Evolutionary conservation across 2,113 vertebrate species (phyloP).

Genomic region (Eptesicus fuscus): DNA sequence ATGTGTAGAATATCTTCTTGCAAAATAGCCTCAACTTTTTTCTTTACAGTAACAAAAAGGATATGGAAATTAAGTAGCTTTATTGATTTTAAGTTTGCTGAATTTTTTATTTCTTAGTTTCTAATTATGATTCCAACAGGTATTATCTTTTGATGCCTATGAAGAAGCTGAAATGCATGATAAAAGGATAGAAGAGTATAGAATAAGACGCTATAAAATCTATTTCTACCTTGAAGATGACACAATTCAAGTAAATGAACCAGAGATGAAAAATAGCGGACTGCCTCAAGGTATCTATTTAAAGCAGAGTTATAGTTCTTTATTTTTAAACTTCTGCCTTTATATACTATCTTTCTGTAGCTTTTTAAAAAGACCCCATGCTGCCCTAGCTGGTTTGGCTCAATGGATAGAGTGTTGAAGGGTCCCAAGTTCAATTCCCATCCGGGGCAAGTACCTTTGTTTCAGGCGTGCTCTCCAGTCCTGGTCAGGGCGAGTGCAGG

Average conservation of each 20-base stretch:
- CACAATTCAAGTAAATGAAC: conserved; percentile 93
- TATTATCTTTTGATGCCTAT: conserved; percentile 91
- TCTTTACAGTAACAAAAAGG: neutral
- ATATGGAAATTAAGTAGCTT: neutral
- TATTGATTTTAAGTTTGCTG: conserved; percentile 63
- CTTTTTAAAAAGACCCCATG: conserved; percentile 8
- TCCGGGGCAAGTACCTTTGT: too few species aligned
- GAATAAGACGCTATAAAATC: conserved; percentile 92
- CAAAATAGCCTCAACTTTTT: neutral
- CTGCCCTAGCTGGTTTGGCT: neutral
- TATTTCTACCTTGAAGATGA: conserved; percentile 94
- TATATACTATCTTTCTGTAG: conserved; percentile 9
- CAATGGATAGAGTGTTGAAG: too few species aligned
- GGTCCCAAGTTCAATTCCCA: too few species aligned
- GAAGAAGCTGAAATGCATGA: conserved; percentile 86
- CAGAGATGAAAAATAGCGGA: conserved; percentile 87
- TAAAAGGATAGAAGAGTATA: conserved; percentile 83
- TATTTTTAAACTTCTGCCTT: conserved; percentile 11
- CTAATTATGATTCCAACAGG: conserved; percentile 81
- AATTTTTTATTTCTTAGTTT: conserved; percentile 57
- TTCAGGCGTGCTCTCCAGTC: too few species aligned
- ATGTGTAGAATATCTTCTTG: neutral
- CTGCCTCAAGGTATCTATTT: conserved; percentile 89
- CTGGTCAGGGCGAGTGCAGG: too few species aligned
- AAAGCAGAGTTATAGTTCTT: conserved; percentile 35